Percentiles rank a stretch among this genome's conserved stretches.
These are phyloP conservation scores for Pluvianellus socialis DNA, from an alignment of 2,113 vertebrate species.

Conservation along the genomic window DNA sequence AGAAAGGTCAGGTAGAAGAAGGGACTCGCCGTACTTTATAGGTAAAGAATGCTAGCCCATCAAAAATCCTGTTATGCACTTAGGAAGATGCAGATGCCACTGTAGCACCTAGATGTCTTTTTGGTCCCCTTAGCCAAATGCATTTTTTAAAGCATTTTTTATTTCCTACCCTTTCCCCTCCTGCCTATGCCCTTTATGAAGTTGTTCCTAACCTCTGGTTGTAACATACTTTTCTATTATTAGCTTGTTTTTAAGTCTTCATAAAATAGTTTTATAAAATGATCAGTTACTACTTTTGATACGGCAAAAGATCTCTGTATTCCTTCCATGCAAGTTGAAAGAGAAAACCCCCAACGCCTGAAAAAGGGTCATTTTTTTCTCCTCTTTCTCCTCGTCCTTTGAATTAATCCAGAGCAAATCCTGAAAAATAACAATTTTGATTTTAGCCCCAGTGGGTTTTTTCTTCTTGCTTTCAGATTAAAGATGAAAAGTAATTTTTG, in stretches of 20 bases:
- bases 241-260: neutral
- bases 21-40: neutral
- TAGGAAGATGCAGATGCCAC: neutral
- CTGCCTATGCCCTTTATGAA: neutral
- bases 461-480: neutral
- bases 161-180: neutral
- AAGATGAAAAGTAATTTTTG: neutral
- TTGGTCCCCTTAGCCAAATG: neutral
- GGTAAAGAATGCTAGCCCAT: neutral
- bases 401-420: neutral
- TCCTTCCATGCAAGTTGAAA: neutral
- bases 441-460: neutral
- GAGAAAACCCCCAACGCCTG: neutral
- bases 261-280: neutral
- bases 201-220: neutral
- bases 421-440: neutral
- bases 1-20: neutral
- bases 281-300: neutral
- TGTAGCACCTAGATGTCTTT: neutral
- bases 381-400: neutral
- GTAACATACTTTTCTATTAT: neutral
- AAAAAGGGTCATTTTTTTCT: neutral
- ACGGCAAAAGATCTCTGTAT: neutral
- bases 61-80: neutral
- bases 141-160: neutral